Conservation (phyloP, 2,888 invertebrate genomes). For the Thyatira batis region DNA sequence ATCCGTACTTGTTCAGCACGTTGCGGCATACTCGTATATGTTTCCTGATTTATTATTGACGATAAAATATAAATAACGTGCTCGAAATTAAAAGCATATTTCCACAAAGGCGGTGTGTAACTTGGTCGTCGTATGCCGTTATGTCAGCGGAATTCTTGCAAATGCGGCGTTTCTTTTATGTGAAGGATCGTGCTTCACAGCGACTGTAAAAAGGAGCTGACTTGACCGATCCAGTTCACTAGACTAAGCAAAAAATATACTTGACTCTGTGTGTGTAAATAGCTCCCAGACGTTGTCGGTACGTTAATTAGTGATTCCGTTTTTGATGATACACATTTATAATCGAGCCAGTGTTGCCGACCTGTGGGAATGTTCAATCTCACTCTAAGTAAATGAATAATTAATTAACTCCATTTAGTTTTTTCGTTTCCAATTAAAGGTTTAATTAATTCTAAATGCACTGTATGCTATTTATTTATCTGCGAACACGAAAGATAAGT, state of each 20-base stretch:
- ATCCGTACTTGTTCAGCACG: not conserved
- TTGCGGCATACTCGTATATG: not conserved
- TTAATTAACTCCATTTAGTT: not conserved
- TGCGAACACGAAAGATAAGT: not conserved
- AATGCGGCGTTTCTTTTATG: conserved; percentile 43
- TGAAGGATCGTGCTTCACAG: conserved; percentile 33
- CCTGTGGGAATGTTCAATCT: not conserved
- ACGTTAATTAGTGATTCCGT: conserved; percentile 23
- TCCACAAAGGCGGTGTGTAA: conserved; percentile 21
- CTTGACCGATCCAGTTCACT: conserved; percentile 32
- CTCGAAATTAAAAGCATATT: conserved; percentile 19
- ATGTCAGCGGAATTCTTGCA: conserved; percentile 37
- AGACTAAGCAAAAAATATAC: conserved; percentile 29
- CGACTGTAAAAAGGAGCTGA: conserved; percentile 45
- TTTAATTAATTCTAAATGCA: not conserved
- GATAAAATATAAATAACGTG: conserved; percentile 3
- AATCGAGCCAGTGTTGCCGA: conserved; percentile 7
- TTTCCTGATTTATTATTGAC: not conserved
- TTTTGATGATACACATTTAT: conserved; percentile 20
- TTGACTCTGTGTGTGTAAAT: conserved; percentile 19
- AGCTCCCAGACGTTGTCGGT: conserved; percentile 9
- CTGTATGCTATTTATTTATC: no score
- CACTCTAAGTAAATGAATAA: not conserved
- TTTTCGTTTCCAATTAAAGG: not conserved
- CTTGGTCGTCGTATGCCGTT: conserved; percentile 12